Conservation (phyloP, 2,113 vertebrate genomes). For the Rhipidura dahli region DNA sequence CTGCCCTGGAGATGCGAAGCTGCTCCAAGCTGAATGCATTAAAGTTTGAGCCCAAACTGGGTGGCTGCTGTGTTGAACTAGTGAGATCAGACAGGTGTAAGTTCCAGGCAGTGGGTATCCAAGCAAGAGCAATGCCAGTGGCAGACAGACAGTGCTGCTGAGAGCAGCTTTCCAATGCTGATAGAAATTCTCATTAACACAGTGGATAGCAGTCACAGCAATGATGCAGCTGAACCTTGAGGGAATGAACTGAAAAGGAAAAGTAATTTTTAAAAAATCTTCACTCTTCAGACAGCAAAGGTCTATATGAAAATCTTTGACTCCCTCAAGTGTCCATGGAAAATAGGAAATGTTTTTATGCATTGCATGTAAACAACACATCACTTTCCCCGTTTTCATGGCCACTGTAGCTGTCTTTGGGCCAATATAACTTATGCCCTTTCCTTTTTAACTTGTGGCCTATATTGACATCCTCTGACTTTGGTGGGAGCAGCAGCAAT, state of each 20-base stretch:
- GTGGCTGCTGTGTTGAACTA: neutral
- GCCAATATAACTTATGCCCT: neutral
- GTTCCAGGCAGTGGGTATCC: neutral
- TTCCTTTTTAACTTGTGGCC: neutral
- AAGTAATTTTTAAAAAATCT: neutral
- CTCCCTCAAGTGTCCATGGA: neutral
- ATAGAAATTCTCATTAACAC: neutral
- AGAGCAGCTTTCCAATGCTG: neutral
- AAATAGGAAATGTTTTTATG: neutral
- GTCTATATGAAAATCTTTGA: neutral
- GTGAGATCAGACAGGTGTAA: neutral
- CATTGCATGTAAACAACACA: neutral
- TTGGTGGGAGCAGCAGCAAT: neutral
- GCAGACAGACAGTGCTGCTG: neutral
- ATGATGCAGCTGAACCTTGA: neutral
- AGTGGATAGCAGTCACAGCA: neutral
- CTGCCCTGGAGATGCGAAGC: neutral
- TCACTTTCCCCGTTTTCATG: neutral
- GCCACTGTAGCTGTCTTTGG: neutral
- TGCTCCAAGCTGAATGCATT: neutral
- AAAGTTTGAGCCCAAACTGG: neutral
- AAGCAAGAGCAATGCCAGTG: neutral
- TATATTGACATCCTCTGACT: neutral
- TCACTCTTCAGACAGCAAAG: neutral
- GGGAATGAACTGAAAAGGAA: neutral